These are phyloP conservation scores for Heteromyza rotundicornis DNA, from an alignment of 2,888 invertebrate genomes.

Conservation along the genomic window DNA sequence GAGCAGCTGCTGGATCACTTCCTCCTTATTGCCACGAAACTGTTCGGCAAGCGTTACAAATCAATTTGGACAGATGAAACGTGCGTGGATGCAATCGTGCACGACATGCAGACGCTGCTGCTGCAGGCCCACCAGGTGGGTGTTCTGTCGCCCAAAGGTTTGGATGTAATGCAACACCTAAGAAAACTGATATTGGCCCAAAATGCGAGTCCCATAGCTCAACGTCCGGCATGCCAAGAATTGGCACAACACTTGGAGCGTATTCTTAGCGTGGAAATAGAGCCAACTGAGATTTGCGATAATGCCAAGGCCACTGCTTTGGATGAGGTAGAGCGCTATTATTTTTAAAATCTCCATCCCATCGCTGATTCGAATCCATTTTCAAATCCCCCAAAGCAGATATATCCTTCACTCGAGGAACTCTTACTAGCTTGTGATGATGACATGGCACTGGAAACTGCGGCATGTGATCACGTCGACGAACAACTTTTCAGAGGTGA, in stretches of 20 bases:
- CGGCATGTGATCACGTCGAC: neutral
- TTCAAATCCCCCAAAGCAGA: too few species aligned
- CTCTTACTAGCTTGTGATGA: constrained; percentile 45
- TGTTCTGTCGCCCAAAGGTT: constrained; percentile 22
- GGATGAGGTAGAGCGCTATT: constrained; percentile 13
- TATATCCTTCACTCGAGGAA: constrained; percentile 65
- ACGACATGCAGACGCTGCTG: constrained; percentile 38
- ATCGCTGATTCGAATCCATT: too few species aligned
- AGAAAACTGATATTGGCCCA: constrained; percentile 30
- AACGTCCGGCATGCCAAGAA: constrained; percentile 15
- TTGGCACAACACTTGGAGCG: constrained; percentile 12
- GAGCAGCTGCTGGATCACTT: constrained; percentile 39
- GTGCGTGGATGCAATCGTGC: constrained; percentile 32
- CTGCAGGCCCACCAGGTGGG: constrained; percentile 36
- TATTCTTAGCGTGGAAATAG: neutral
- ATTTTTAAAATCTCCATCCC: too few species aligned
- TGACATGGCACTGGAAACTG: too few species aligned
- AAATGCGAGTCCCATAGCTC: constrained; percentile 21
- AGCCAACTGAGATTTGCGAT: too few species aligned
- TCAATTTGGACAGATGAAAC: constrained; percentile 34
- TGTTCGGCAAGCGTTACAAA: constrained; percentile 56
- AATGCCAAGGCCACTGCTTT: neutral
- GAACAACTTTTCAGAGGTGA: constrained; percentile 41
- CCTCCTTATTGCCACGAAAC: constrained; percentile 34
- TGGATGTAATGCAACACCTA: constrained; percentile 36